Percentiles rank a stretch among this genome's conserved stretches.
phyloP scores from a whole-genome alignment of 2,888 invertebrate genomes.

The Alitta virens region DNA sequence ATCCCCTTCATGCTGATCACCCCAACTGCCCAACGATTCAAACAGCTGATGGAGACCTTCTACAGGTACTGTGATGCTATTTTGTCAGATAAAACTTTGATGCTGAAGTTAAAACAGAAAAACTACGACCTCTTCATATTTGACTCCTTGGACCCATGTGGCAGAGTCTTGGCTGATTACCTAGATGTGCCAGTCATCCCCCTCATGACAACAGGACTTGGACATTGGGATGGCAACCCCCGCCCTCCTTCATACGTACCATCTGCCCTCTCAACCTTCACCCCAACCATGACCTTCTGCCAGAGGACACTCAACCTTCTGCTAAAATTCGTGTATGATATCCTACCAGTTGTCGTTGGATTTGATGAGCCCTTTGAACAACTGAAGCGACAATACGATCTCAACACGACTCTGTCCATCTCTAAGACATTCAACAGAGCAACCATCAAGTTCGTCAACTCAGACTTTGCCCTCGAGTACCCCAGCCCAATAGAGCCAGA shows the following conservation, averaged over 20 bases:
- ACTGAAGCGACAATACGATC: conserved; percentile 19
- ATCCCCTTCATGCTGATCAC: conserved; percentile 27
- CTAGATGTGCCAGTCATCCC: conserved; percentile 28
- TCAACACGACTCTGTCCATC: conserved; percentile 24
- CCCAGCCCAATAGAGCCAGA: conserved; percentile 29
- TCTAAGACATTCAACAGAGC: conserved; percentile 25
- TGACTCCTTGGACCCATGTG: conserved; percentile 29
- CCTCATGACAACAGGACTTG: conserved; percentile 27
- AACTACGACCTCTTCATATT: conserved; percentile 26
- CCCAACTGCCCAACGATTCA: conserved; percentile 22
- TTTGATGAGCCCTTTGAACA: conserved; percentile 24
- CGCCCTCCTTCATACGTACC: conserved; percentile 30
- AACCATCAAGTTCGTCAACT: conserved; percentile 27
- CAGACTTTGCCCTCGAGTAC: conserved; percentile 31
- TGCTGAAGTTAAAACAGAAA: conserved; percentile 20
- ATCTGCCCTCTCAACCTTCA: conserved; percentile 25
- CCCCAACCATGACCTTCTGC: conserved; percentile 25
- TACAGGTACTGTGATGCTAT: conserved; percentile 26
- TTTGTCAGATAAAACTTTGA: conserved; percentile 8
- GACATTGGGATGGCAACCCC: conserved; percentile 29
- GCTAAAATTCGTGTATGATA: conserved; percentile 28
- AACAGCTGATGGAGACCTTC: conserved; percentile 20
- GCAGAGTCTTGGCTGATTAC: conserved; percentile 28
- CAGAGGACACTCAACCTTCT: conserved; percentile 25
- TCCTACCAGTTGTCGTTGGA: conserved; percentile 24